A percentile compares a stretch with the other conserved stretches of the same genome.
Evolutionary conservation across 2,888 invertebrate genomes (phyloP).

Genomic region (Tridacna gigas): DNA sequence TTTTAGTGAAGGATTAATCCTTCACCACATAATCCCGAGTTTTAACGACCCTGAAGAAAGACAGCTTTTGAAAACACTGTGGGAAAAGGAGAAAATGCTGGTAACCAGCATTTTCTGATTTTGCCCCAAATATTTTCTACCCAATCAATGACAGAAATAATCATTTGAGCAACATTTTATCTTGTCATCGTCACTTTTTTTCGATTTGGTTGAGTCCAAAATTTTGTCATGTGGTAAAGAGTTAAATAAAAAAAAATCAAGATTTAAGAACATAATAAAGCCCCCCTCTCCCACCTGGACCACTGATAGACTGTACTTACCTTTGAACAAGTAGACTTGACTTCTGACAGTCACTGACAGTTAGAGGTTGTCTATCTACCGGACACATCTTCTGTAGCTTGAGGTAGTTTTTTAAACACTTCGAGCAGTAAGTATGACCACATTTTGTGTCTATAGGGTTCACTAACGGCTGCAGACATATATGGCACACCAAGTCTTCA

Average conservation of each 20-base stretch:
- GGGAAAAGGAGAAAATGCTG: slow-evolving; percentile 1
- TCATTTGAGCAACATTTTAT: no score
- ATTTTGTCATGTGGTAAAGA: not conserved
- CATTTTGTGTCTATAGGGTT: slow-evolving; percentile 85
- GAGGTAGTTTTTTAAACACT: slow-evolving; percentile 83
- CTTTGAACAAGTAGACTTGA: slow-evolving; percentile 85
- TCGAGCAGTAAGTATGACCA: slow-evolving; percentile 84
- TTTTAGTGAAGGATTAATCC: no score
- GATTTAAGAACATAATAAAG: no score
- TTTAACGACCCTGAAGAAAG: no score
- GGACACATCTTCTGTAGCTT: slow-evolving; percentile 85
- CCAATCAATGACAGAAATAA: no score
- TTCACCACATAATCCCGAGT: no score
- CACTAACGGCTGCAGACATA: slow-evolving; percentile 86
- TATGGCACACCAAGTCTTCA: slow-evolving; percentile 85
- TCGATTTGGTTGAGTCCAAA: no score
- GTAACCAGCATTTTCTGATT: not conserved
- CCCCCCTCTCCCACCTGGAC: no score
- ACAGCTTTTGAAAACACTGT: not conserved
- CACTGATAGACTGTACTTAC: slow-evolving; percentile 73
- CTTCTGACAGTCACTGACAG: slow-evolving; percentile 83
- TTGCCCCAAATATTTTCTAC: no score
- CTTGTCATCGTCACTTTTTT: no score
- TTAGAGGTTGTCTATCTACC: slow-evolving; percentile 84
- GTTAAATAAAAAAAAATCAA: no score